Conservation (phyloP, 1,140 invertebrate genomes). For the Hycleus cichorii region DNA sequence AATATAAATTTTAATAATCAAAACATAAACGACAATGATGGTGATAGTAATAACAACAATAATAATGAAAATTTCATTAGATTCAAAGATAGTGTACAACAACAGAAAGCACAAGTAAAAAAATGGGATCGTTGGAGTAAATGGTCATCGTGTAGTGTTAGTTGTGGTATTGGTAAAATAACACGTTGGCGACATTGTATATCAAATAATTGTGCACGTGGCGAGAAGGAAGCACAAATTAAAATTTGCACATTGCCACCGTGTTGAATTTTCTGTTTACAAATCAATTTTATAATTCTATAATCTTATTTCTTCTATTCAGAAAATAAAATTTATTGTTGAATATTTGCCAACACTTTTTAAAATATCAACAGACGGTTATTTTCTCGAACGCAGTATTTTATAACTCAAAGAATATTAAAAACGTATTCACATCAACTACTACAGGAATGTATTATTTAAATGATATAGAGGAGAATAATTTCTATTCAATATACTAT, state of each 20-base stretch:
- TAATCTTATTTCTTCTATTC: too few species aligned
- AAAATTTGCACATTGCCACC: conserved; percentile 43
- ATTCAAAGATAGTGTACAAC: background rate
- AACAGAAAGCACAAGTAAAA: conserved; percentile 30
- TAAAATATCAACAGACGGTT: too few species aligned
- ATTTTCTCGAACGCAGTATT: too few species aligned
- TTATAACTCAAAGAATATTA: too few species aligned
- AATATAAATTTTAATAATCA: too few species aligned
- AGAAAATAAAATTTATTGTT: too few species aligned
- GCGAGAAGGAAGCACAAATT: conserved; percentile 47
- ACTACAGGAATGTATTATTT: too few species aligned
- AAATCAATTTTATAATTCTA: background rate
- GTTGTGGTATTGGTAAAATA: conserved; percentile 44
- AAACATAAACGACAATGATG: conserved; percentile 1
- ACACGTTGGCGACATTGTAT: conserved; percentile 45
- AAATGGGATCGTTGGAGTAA: conserved; percentile 45
- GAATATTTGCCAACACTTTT: too few species aligned
- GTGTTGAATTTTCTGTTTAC: conserved; percentile 26
- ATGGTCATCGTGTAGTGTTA: conserved; percentile 44
- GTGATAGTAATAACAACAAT: conserved; percentile 9
- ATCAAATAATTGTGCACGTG: conserved; percentile 39
- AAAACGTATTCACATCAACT: too few species aligned
- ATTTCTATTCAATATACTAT: too few species aligned
- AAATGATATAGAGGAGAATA: too few species aligned
- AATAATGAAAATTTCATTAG: background rate